Evolutionary conservation across 1,140 invertebrate genomes (phyloP), one percentile per base, ranked within the genome.

Genomic region (Eumeta japonica): DNA sequence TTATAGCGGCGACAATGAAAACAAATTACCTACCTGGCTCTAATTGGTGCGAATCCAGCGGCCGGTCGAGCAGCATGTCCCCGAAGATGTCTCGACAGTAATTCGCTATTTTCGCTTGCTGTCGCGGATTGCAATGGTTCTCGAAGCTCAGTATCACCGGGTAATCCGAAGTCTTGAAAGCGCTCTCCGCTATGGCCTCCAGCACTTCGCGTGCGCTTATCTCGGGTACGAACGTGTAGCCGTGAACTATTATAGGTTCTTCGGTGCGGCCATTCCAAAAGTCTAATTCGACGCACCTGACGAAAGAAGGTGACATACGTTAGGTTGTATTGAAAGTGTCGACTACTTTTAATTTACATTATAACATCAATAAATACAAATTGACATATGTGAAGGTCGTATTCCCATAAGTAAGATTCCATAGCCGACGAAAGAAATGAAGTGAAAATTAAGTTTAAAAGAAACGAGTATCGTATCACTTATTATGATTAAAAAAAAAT

Each of bases 111-210:
- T 97, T 98, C n/a, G 92, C 93, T 75, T 93, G 88, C 67, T 97
- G 93, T 45, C 87, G 83, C 2, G 90, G 88, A 75, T 95, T 97
- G 76, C 95, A 98, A 74, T 98, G 95, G 75, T 98, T 98, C 80
- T 98, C 96, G 76, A 98, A 98, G 45, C 94, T 97, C 39, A 98
- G 42, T 55, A 96, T 85, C 16, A 98, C 92, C 38, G 96, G 96
- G 78, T 86, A 97, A 48, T 97, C 92, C 11, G 93, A 97, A 14
- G 94, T 97, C 80, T 98, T 97, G 79, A 98, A 98, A 51, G 96
- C 95, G 72, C 88, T 90, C 65, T 97, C 94, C 29, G 93, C 92
- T 55, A 98, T 98, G 31, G 94, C 94, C 77, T 97, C 92, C 52
- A 98, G 83, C 3, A 98, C 94, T 68, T 98, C 94, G 71, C 90